phyloP scores from a whole-genome alignment of 2,888 invertebrate genomes.

The Calameuta pallipes region DNA sequence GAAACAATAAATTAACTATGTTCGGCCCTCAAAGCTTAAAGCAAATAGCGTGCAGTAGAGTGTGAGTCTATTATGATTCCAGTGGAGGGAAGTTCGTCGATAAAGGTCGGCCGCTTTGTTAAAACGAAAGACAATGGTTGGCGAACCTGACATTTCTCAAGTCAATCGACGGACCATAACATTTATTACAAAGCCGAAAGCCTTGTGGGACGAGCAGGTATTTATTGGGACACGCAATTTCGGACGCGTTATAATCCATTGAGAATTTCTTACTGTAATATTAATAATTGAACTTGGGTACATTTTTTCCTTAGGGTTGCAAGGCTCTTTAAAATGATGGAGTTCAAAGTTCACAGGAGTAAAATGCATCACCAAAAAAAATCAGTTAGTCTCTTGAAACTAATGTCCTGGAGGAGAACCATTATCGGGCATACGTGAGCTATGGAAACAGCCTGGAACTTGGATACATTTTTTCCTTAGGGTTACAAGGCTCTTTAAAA shows the following conservation, averaged over 20 bases:
- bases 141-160: conserved; percentile 21
- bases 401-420: conserved; percentile 13
- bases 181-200: conserved; percentile 22
- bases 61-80: too few relatives aligned
- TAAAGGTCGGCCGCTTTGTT: conserved; percentile 23
- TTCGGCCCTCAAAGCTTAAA: too few relatives aligned
- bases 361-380: not conserved
- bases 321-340: too few relatives aligned
- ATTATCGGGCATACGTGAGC: conserved; percentile 37
- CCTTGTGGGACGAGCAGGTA: conserved; percentile 5
- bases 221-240: not conserved
- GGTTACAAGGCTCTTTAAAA: too few relatives aligned
- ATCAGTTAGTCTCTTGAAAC: not conserved
- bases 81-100: conserved; percentile 1
- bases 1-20: too few relatives aligned
- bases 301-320: too few relatives aligned
- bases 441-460: conserved; percentile 28
- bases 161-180: conserved; percentile 21
- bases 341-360: too few relatives aligned
- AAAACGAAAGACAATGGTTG: conserved; percentile 20
- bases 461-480: not conserved
- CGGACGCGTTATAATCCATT: not conserved
- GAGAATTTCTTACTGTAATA: too few relatives aligned
- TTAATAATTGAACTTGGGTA: too few relatives aligned
- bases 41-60: too few relatives aligned